Percentiles rank a stretch among this genome's conserved stretches.
These are phyloP conservation scores for Urocolius indicus DNA, from an alignment of 2,113 vertebrate species.

Conservation along the genomic window DNA sequence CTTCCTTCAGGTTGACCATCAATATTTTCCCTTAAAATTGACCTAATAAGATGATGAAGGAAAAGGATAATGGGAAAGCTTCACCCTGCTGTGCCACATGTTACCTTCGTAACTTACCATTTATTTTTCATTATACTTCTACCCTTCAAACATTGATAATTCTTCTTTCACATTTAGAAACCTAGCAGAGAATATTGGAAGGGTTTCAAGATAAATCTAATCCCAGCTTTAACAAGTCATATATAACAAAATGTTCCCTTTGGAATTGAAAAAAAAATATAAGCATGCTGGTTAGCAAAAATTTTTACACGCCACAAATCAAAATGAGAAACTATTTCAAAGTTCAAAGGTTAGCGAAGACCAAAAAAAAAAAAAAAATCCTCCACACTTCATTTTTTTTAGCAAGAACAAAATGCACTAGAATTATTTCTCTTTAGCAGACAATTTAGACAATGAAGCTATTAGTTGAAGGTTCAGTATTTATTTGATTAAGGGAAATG, in stretches of 20 bases:
- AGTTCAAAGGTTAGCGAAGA: conserved; percentile 16
- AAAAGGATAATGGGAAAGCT: not conserved
- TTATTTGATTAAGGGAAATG: not conserved
- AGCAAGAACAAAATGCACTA: not conserved
- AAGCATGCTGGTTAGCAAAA: conserved; percentile 2
- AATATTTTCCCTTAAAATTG: not conserved
- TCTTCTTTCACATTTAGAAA: conserved; percentile 29
- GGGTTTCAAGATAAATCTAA: not conserved
- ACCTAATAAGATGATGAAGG: not conserved
- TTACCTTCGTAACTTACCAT: not conserved
- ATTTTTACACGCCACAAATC: conserved; percentile 13
- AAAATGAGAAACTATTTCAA: conserved; percentile 41
- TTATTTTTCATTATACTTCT: not conserved
- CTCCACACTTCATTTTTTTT: not conserved
- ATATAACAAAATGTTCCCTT: not conserved
- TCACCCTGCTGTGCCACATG: not conserved
- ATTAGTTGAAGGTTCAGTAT: not conserved
- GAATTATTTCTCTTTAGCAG: not conserved
- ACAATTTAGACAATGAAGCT: not conserved
- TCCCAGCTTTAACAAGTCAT: conserved; percentile 1
- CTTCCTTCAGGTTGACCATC: not conserved
- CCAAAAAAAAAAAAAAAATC: not conserved
- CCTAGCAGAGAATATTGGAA: not conserved
- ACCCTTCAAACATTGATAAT: not conserved
- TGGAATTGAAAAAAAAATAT: not conserved